Evolutionary conservation across 2,797 vertebrate genomes (phyloP).

Genomic region (Threskiornis aethiopicus): DNA sequence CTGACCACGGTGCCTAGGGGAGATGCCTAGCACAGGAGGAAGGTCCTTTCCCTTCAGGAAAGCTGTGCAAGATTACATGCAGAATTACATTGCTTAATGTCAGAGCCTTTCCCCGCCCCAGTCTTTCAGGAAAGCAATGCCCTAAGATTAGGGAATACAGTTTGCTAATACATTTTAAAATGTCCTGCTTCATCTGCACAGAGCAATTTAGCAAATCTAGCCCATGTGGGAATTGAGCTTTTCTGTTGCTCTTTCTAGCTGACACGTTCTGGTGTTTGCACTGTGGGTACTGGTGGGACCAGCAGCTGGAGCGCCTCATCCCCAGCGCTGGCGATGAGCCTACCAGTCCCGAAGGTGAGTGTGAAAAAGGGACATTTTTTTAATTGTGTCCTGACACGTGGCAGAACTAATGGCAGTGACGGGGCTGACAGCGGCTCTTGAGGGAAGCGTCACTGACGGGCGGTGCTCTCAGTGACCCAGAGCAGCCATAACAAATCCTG

Average conservation of each 20-base stretch:
- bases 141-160: neutral
- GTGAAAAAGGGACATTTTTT: neutral
- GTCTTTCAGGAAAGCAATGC: neutral
- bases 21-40: neutral
- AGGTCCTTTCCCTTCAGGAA: neutral
- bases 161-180: neutral
- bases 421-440: neutral
- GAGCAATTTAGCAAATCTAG: neutral
- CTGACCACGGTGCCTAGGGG: accelerated
- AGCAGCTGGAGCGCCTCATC: neutral
- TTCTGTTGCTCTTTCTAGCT: neutral
- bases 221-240: neutral
- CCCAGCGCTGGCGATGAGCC: accelerated
- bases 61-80: neutral
- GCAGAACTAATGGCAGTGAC: neutral
- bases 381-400: neutral
- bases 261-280: accelerated
- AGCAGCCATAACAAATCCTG: neutral
- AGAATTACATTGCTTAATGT: neutral
- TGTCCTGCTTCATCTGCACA: neutral
- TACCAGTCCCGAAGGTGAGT: neutral
- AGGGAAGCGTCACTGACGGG: neutral
- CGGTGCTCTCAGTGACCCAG: accelerated
- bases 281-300: accelerated
- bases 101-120: neutral